phyloP scores from a whole-genome alignment of 2,113 vertebrate species.

The Motacilla alba region DNA sequence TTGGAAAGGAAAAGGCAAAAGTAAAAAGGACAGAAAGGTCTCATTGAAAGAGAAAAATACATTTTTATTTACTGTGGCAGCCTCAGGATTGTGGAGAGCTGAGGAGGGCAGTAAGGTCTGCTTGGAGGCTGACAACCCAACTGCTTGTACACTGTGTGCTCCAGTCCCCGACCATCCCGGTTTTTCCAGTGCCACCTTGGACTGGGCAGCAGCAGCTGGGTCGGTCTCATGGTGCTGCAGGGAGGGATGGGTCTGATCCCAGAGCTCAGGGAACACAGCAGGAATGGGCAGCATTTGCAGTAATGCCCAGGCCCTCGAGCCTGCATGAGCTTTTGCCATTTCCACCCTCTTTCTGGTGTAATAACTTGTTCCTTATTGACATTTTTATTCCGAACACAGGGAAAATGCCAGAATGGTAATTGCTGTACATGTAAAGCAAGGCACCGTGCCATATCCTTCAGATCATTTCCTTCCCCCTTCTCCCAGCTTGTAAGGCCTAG shows the following conservation, averaged over 20 bases:
- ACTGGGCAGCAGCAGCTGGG: not conserved
- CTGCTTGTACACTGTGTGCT: fast-evolving
- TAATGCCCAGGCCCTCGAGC: not conserved
- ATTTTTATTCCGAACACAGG: slow-evolving; percentile 49
- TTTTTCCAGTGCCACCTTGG: not conserved
- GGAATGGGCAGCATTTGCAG: not conserved
- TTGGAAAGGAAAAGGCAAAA: not conserved
- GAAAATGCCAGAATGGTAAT: slow-evolving; percentile 55
- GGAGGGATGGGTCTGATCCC: not conserved
- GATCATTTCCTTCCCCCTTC: not conserved
- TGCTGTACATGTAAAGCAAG: slow-evolving; percentile 55
- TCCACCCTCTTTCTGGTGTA: slow-evolving; percentile 14
- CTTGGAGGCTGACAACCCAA: not conserved
- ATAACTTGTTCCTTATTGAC: slow-evolving; percentile 62
- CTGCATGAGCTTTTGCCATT: not conserved
- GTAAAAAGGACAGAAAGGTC: not conserved
- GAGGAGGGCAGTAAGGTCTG: not conserved
- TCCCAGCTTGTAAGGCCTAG: not conserved
- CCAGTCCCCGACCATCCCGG: fast-evolving
- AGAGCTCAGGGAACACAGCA: not conserved
- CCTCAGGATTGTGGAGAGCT: not conserved
- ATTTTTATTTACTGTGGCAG: not conserved
- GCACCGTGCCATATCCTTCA: not conserved
- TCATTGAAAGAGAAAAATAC: not conserved
- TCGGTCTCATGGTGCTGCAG: not conserved